These are phyloP conservation scores for Tupiocoris notatus DNA, from an alignment of 2,888 invertebrate genomes.

Conservation along the genomic window DNA sequence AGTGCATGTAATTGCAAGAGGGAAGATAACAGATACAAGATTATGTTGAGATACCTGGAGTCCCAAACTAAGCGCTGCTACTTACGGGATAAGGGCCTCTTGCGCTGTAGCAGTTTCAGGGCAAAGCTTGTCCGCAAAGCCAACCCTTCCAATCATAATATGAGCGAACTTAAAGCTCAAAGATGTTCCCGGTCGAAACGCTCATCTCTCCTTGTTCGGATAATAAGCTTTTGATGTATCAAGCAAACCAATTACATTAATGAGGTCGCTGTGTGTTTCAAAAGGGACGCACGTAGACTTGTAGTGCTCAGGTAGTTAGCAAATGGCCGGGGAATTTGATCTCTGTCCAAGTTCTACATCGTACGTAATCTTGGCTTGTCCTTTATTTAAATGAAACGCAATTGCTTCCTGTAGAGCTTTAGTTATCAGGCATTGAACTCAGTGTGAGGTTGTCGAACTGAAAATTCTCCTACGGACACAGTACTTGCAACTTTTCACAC, in stretches of 20 bases:
- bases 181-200: constrained; percentile 5
- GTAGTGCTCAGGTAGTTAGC: too few species aligned
- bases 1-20: background rate
- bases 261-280: constrained; percentile 21
- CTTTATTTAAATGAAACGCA: too few species aligned
- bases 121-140: background rate
- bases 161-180: constrained; percentile 30
- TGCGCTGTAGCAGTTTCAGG: background rate
- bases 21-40: background rate
- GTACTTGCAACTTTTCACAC: too few species aligned
- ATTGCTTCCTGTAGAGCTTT: too few species aligned
- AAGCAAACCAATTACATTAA: constrained; percentile 36
- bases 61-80: background rate
- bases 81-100: background rate
- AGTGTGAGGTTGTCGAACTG: too few species aligned
- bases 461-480: too few species aligned
- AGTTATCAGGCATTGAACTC: too few species aligned
- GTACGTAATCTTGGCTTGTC: too few species aligned
- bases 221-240: constrained; percentile 34
- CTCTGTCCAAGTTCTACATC: too few species aligned
- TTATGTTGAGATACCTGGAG: background rate
- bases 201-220: constrained; percentile 14
- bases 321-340: too few species aligned
- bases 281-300: too few species aligned
- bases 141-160: constrained; percentile 10